These are phyloP conservation scores for Sanderia malayensis DNA, from an alignment of 30 jellyfish, hydroid and myxozoan species.

Conservation along the genomic window DNA sequence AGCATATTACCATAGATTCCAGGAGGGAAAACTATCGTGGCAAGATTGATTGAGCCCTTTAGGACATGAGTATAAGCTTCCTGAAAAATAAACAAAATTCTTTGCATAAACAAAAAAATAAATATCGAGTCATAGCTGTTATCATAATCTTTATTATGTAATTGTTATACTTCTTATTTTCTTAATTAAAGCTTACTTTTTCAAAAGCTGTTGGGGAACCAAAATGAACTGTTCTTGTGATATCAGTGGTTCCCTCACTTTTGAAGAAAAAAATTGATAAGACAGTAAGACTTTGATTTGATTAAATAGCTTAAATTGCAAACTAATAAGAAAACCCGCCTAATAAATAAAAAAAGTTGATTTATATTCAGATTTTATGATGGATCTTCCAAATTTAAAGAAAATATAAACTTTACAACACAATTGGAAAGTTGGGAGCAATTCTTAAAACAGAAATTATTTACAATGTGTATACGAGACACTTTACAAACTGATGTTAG, in stretches of 20 bases:
- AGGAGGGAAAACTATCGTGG: conserved; percentile 64
- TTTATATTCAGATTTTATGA: too few relatives aligned
- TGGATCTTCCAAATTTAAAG: too few relatives aligned
- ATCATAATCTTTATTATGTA: background rate
- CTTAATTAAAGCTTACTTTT: conserved; percentile 65
- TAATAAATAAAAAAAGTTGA: too few relatives aligned
- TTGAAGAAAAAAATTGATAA: background rate
- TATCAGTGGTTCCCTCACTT: conserved; percentile 94
- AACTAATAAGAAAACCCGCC: too few relatives aligned
- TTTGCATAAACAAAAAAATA: background rate
- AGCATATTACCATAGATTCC: conserved; percentile 80
- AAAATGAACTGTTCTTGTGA: conserved; percentile 82
- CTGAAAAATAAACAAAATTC: too few relatives aligned
- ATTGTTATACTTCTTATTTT: background rate
- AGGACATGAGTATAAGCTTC: conserved; percentile 78
- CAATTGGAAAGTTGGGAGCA: too few relatives aligned
- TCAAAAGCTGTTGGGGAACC: conserved; percentile 77
- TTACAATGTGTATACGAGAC: too few relatives aligned
- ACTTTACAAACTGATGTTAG: too few relatives aligned
- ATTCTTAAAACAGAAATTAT: too few relatives aligned
- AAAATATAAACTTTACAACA: too few relatives aligned
- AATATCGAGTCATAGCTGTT: background rate
- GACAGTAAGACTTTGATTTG: too few relatives aligned
- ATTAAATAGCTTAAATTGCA: too few relatives aligned
- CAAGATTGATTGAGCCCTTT: conserved; percentile 77